These are phyloP conservation scores for Sebastes nivosus DNA, from an alignment of 2,797 vertebrate species.

Conservation along the genomic window DNA sequence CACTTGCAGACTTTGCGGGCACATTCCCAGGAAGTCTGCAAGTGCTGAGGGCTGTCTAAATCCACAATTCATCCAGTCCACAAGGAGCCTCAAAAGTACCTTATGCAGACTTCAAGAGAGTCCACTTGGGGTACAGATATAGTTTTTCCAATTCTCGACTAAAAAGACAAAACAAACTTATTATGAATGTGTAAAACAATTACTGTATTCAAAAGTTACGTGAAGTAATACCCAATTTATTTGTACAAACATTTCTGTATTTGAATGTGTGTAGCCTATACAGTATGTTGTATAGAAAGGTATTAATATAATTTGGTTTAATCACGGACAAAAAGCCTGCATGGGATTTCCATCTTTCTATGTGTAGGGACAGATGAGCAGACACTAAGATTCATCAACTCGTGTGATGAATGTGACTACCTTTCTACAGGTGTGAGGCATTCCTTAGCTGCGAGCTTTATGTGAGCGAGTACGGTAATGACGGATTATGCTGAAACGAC, in stretches of 20 bases:
- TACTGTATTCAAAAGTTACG: not conserved
- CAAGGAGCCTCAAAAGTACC: not conserved
- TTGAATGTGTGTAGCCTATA: not conserved
- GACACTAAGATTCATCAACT: not conserved
- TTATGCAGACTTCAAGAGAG: not conserved
- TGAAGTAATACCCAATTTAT: not conserved
- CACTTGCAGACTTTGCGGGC: not conserved
- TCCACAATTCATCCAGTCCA: not conserved
- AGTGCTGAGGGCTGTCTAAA: not conserved
- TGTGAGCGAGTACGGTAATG: not conserved
- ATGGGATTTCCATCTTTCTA: not conserved
- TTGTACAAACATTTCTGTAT: not conserved
- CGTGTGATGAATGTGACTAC: not conserved
- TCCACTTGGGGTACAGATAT: too few species aligned
- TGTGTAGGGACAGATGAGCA: not conserved
- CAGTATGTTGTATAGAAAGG: not conserved
- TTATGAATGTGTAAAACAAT: not conserved
- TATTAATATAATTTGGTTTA: not conserved
- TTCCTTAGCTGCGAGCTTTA: not conserved
- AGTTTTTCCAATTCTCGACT: not conserved
- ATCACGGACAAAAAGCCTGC: not conserved
- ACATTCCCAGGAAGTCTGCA: not conserved
- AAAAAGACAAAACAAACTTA: not conserved
- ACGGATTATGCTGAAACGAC: not conserved
- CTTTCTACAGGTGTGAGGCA: not conserved